Percentiles rank a stretch among this genome's conserved stretches.
Conservation (phyloP, 2,797 vertebrate genomes). For the Columba guinea region DNA sequence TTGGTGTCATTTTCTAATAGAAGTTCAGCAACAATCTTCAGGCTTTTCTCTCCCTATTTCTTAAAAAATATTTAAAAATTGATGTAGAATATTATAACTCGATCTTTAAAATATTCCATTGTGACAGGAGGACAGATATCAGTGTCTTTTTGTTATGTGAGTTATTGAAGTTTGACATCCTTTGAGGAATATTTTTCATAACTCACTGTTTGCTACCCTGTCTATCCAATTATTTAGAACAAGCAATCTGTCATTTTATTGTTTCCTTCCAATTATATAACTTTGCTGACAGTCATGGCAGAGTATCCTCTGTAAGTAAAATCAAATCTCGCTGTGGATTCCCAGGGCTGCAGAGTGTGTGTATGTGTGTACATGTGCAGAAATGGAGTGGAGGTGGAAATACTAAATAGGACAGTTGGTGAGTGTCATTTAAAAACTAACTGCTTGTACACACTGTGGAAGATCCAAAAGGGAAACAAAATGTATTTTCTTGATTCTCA, state of each 20-base stretch:
- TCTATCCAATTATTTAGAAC: slow-evolving; percentile 76
- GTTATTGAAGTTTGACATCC: slow-evolving; percentile 70
- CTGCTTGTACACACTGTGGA: not conserved
- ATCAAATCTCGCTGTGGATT: not conserved
- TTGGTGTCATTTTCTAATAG: not conserved
- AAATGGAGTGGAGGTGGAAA: not conserved
- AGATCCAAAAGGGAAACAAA: not conserved
- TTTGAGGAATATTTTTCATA: slow-evolving; percentile 73
- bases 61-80: slow-evolving; percentile 46
- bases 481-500: not conserved
- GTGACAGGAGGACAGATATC: slow-evolving; percentile 58
- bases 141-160: slow-evolving; percentile 60
- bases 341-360: slow-evolving; percentile 3
- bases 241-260: slow-evolving; percentile 77
- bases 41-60: not conserved
- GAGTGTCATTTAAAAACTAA: not conserved
- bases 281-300: slow-evolving; percentile 68
- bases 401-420: not conserved
- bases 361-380: not conserved
- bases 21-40: not conserved
- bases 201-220: slow-evolving; percentile 65
- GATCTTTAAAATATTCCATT: slow-evolving; percentile 40
- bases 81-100: slow-evolving; percentile 44
- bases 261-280: slow-evolving; percentile 74
- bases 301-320: slow-evolving; percentile 50